A percentile compares a stretch with the other conserved stretches of the same genome.
These are phyloP conservation scores for Aplysina aerophoba DNA, from an alignment of 37 sponge, comb jelly and placozoan genomes.

Conservation along the genomic window DNA sequence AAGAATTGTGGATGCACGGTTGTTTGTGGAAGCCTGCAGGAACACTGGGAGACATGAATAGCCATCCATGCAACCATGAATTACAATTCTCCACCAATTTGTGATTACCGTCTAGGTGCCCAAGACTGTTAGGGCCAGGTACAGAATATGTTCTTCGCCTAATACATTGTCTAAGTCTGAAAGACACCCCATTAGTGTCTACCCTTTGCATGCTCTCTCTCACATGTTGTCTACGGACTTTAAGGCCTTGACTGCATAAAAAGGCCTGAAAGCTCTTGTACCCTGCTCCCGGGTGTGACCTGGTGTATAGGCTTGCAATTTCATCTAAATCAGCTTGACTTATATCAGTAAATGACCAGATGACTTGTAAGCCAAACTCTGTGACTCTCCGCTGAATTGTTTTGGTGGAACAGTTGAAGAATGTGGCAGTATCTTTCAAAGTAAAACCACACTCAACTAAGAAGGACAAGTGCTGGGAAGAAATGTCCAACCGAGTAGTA, in stretches of 20 bases:
- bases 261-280: conserved; percentile 7
- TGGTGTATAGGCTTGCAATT: not conserved
- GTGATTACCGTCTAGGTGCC: conserved; percentile 58
- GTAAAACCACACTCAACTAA: too few relatives aligned
- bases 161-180: not conserved
- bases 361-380: conserved; percentile 16
- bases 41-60: conserved; percentile 43
- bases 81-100: conserved; percentile 63
- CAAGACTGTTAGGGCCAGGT: conserved; percentile 33
- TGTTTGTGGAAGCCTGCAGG: conserved; percentile 33
- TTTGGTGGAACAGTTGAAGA: not conserved
- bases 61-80: conserved; percentile 66
- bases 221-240: not conserved
- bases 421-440: conserved; percentile 28
- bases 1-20: conserved; percentile 50
- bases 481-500: too few relatives aligned
- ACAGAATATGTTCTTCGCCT: conserved; percentile 33
- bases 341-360: not conserved
- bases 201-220: conserved; percentile 26
- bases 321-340: conserved; percentile 17
- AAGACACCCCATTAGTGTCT: conserved; percentile 35
- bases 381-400: conserved; percentile 20
- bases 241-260: not conserved
- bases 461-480: too few relatives aligned
- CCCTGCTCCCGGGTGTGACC: conserved; percentile 13